Percentiles rank a stretch among this genome's conserved stretches.
Conservation (phyloP, 1,140 invertebrate genomes). For the Diachasmimorpha longicaudata region DNA sequence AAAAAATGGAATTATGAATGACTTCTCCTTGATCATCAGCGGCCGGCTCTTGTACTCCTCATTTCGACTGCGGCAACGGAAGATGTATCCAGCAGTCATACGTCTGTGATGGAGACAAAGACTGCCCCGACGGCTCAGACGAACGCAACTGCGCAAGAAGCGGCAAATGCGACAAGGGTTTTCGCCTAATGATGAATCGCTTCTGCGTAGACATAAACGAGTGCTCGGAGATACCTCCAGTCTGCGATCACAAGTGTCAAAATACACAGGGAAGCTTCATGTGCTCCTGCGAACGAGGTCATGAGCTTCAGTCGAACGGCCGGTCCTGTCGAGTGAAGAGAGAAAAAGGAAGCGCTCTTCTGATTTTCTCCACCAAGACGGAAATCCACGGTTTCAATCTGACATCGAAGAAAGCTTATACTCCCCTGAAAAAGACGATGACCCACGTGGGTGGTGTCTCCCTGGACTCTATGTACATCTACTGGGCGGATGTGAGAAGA, state of each 20-base stretch:
- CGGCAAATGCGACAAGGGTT: not conserved
- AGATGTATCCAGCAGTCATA: conserved; percentile 54
- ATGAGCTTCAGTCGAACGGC: conserved; percentile 70
- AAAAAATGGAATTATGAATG: no score
- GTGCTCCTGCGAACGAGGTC: conserved; percentile 82
- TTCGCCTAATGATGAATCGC: not conserved
- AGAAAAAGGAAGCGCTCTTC: conserved; percentile 66
- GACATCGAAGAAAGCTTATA: conserved; percentile 52
- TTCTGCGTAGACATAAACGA: conserved; percentile 76
- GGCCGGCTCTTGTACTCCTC: no score
- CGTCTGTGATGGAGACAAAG: conserved; percentile 59
- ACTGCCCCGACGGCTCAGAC: conserved; percentile 65
- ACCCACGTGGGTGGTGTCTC: conserved; percentile 72
- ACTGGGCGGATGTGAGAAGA: conserved; percentile 75
- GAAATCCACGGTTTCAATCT: conserved; percentile 64
- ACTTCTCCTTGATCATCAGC: no score
- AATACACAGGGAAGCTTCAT: conserved; percentile 79
- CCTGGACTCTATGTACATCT: conserved; percentile 71
- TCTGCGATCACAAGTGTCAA: conserved; percentile 84
- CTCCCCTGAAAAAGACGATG: conserved; percentile 58
- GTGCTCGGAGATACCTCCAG: conserved; percentile 71
- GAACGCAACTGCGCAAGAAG: conserved; percentile 45
- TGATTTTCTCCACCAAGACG: conserved; percentile 68
- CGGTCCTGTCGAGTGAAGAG: conserved; percentile 71
- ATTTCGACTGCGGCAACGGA: conserved; percentile 50